A percentile compares a stretch with the other conserved stretches of the same genome.
Conservation (phyloP, 2,797 vertebrate genomes). For the Catharus ustulatus region DNA sequence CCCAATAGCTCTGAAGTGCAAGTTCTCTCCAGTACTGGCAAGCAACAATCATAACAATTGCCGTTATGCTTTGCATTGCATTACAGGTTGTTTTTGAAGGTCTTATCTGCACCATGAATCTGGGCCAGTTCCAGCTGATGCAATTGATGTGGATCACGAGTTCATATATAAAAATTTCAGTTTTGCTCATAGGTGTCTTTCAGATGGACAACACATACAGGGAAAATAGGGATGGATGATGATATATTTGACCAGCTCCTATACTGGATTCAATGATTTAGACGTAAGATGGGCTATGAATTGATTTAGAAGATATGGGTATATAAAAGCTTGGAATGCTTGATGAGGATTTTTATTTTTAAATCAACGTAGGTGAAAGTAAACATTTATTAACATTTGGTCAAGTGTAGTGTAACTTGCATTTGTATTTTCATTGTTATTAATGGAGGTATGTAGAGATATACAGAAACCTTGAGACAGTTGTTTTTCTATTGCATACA, state of each 20-base stretch:
- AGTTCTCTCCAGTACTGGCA: slow-evolving; percentile 54
- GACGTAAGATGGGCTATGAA: slow-evolving; percentile 51
- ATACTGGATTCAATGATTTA: slow-evolving; percentile 42
- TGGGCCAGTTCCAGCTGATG: slow-evolving; percentile 70
- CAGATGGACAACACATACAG: slow-evolving; percentile 13
- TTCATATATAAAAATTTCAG: slow-evolving; percentile 66
- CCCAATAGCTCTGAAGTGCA: slow-evolving; percentile 53
- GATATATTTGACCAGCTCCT: slow-evolving; percentile 55
- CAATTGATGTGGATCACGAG: slow-evolving; percentile 58
- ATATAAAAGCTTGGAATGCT: slow-evolving; percentile 77
- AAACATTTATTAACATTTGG: slow-evolving; percentile 83
- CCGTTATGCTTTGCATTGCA: slow-evolving; percentile 17
- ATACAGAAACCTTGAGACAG: slow-evolving; percentile 80
- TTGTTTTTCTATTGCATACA: slow-evolving; percentile 83
- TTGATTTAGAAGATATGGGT: slow-evolving; percentile 60
- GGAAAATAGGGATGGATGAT: slow-evolving; percentile 52
- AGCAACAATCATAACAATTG: slow-evolving; percentile 40
- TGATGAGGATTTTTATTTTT: slow-evolving; percentile 62
- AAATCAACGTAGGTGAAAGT: slow-evolving; percentile 75
- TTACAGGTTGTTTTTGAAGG: slow-evolving; percentile 57
- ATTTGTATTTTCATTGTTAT: slow-evolving; percentile 78
- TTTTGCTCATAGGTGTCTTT: slow-evolving; percentile 57
- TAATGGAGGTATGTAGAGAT: slow-evolving; percentile 84
- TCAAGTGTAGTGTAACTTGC: slow-evolving; percentile 78
- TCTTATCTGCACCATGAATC: slow-evolving; percentile 70